Evolutionary conservation across 2,888 invertebrate species (phyloP), one percentile per base, ranked within the genome.

Genomic region (Chymomyza caudatula): DNA sequence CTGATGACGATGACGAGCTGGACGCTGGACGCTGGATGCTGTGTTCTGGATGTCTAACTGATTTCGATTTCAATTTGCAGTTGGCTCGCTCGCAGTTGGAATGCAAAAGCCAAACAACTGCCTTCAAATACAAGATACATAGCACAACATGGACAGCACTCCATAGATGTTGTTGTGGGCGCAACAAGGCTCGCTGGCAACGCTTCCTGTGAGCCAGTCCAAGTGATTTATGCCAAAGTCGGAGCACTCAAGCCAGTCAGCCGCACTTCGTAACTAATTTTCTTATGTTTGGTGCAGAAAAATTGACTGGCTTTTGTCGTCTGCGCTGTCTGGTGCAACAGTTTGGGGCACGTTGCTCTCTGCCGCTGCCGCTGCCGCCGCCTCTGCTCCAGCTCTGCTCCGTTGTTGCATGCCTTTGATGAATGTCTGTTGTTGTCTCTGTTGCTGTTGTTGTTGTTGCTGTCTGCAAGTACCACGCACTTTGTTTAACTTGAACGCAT

Each of bases 41-140:
- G 49, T n/a, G n/a, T n/a, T n/a, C n/a, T n/a, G n/a, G n/a, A n/a
- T n/a, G 51, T 63, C 67, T 62, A 80, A 85, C 86, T 84, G 82
- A 86, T 85, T 83, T 83, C 85, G 86, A 86, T 82, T 82, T 82
- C 86, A 82, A 86, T 83, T 86, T 81, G 71, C 71, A 64, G 68
- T 17, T 52, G 55, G 15, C 62, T 13, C 67, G 63, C 68, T 75
- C 61, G 63, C 56, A 54, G 42, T 15, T 60, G 71, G 71, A 67
- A 71, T 67, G 68, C 68, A 69, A 64, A 60, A 73, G 59, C 53
- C 61, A 61, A 71, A 63, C 62, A 59, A 51, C 15, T 75, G 83
- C 83, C 83, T 85, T 80, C 85, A 83, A 80, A 85, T 17, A 47
- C 17, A 47, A 47, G n/a, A 47, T 6, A 19, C n/a, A 47, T 79